Conservation (phyloP, 2,113 vertebrate species). For the Passer montanus region DNA sequence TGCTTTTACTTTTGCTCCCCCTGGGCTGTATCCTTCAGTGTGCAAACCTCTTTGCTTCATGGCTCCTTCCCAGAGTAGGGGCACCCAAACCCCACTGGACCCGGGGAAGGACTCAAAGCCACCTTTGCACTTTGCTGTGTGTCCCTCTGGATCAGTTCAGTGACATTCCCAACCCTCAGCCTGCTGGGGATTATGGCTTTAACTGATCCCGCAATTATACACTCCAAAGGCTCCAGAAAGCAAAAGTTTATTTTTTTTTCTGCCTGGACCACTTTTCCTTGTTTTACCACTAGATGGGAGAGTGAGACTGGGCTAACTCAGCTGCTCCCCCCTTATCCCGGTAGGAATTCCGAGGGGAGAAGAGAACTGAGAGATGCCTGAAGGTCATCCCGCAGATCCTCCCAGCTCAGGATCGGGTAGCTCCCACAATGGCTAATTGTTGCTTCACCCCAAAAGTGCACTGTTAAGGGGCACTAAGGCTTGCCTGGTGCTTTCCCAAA, state of each 20-base stretch:
- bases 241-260: not conserved
- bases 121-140: not conserved
- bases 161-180: not conserved
- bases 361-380: not conserved
- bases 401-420: not conserved
- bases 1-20: not conserved
- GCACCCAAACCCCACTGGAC: rapidly evolving
- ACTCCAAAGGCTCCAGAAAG: not conserved
- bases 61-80: not conserved
- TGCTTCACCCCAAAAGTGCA: not conserved
- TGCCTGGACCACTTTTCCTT: not conserved
- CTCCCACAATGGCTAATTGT: not conserved
- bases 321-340: not conserved
- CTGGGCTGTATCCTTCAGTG: not conserved
- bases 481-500: not conserved
- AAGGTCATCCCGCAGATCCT: not conserved
- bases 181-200: not conserved
- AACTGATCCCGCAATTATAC: rapidly evolving
- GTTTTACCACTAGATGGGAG: slow-evolving; percentile 64
- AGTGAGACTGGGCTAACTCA: slow-evolving; percentile 22
- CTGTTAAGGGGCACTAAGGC: rapidly evolving
- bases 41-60: not conserved
- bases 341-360: not conserved
- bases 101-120: rapidly evolving
- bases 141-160: not conserved